Evolutionary conservation across 2,113 vertebrate species (phyloP), one percentile per base, ranked within the genome.

Genomic region (Vulpes vulpes): DNA sequence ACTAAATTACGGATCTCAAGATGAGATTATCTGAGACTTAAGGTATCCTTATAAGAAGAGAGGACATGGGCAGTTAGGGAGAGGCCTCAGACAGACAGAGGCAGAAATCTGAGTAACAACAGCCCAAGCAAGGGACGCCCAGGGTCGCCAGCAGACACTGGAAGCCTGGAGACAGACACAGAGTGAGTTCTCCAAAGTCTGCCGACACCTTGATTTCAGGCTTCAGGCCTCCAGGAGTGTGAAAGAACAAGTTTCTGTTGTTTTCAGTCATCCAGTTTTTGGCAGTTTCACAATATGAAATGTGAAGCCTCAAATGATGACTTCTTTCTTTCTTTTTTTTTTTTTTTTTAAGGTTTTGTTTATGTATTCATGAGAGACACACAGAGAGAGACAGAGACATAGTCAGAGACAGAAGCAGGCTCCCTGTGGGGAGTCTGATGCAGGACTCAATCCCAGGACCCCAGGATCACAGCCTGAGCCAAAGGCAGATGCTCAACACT

Each of bases 111-210:
- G 17, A 62, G 25, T 1, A 35, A 57, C 0, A 2, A 2, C n/a
- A 1, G 6, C 53, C 59, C 10, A 2, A 1, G 5, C 23, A 10
- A 53, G n/a, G 32, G 22, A 4, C 20, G 2, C 25, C 30, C 6
- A 17, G 53, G 81, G 57, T 1, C 10, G 3, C 5, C 2, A 0
- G 65, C 3, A 35, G 49, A 64, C 20, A 0, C 62, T 71, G 3
- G 89, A 22, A 30, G 38, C 5, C 8, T 5, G 22, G 30, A 35
- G 16, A 16, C 16, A 8, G 3, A 38, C 12, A 0, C 1, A 0
- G 32, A 32, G 25, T 0, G 0, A 5, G 10, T 12, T 8, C 53
- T 23, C 11, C 64, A 1, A 51, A 19, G 23, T 25, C 32, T 3
- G 11, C 12, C 0, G 2, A 30, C 65, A 14, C 49, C 23, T 12